Base-by-base conservation (phyloP, 1,140 invertebrate genomes). In the Pristionchus pacificus region DNA sequence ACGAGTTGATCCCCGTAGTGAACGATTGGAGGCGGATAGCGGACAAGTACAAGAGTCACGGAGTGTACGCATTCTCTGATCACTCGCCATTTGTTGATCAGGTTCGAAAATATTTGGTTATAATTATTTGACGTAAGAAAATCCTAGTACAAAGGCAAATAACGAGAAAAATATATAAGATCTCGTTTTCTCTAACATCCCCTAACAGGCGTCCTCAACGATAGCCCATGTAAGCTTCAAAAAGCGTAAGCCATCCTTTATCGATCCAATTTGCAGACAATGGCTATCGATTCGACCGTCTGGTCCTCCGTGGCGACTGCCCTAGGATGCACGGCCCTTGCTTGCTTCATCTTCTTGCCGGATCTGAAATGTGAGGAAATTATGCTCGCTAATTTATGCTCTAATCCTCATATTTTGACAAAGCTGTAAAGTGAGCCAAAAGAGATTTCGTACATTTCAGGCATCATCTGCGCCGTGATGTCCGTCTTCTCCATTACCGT, bases 301-400 rank as follows among this genome's bases (percentile, higher is more conserved):
- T 68, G 77, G 15, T 79, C 79, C 66, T 78, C 74, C 59, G 81
- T 87, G 19, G 84, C 81, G 0, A 84, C 85, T 27, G 83, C 85
- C 24, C 71, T 86, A 0, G 78, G 77, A 6, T 84, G 81, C 49
- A 85, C 86, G 68, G 81, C 84, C 28, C 58, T 86, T 6, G 78
- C 85, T 6, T 84, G 85, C 19, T 73, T 84, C 24, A 68, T 86
- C 55, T 86, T 86, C 66, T 84, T 86, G 64, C 86, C 86, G 2
- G 81, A 86, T 67, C 79, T 86, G 32, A 25, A 19, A 27, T 69
- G 67, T 15, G 38, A n/a, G n/a, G n/a, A n/a, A n/a, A n/a, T n/a
- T n/a, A n/a, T n/a, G n/a, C n/a, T n/a, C n/a, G n/a, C n/a, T n/a
- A n/a, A n/a, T n/a, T n/a, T n/a, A n/a, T n/a, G n/a, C n/a, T n/a